Percentiles rank a stretch among this genome's conserved stretches.
phyloP scores from a whole-genome alignment of 2,113 vertebrate genomes.

The Poecilia latipinna region DNA sequence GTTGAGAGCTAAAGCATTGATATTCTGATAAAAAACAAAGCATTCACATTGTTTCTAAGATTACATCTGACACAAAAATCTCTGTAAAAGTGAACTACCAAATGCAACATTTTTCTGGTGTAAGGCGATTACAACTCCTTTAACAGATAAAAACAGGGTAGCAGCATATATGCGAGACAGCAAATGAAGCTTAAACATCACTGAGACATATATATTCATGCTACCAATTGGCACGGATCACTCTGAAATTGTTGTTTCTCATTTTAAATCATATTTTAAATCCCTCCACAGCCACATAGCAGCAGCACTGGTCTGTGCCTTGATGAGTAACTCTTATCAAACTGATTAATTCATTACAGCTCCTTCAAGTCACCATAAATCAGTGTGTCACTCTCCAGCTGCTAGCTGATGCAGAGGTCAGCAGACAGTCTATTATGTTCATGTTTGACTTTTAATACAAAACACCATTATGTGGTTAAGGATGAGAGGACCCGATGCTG shows the following conservation, averaged over 20 bases:
- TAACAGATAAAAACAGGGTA: too few species aligned
- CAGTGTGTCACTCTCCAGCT: constrained; percentile 60
- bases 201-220: constrained; percentile 1
- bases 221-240: constrained; percentile 14
- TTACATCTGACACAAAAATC: too few species aligned
- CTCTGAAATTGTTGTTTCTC: constrained; percentile 23
- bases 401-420: constrained; percentile 61
- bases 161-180: constrained; percentile 1
- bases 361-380: constrained; percentile 66
- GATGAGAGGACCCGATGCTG: constrained; percentile 42
- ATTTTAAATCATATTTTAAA: constrained; percentile 41
- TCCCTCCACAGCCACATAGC: constrained; percentile 18
- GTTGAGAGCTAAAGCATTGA: too few species aligned
- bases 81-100: too few species aligned
- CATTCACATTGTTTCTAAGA: too few species aligned
- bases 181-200: constrained; percentile 14
- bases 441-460: constrained; percentile 56
- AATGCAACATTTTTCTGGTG: too few species aligned
- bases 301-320: constrained; percentile 58
- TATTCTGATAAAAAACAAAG: too few species aligned
- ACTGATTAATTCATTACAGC: constrained; percentile 63
- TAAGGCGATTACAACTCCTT: too few species aligned
- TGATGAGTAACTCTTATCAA: constrained; percentile 59
- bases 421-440: constrained; percentile 50
- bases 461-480: constrained; percentile 37